Conservation (phyloP, 2,888 invertebrate genomes). For the Plagiodera versicolora region DNA sequence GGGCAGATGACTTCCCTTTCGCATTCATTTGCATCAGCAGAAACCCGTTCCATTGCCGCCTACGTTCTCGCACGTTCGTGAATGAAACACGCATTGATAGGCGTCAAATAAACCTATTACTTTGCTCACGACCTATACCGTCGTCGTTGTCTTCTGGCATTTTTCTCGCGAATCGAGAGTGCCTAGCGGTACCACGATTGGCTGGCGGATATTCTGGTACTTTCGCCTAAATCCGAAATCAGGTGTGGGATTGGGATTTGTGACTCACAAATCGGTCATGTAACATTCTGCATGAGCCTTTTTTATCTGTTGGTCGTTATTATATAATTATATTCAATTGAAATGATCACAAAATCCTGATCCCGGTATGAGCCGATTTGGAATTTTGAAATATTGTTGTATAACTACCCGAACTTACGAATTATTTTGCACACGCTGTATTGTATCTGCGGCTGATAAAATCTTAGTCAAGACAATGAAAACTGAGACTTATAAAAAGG, state of each 20-base stretch:
- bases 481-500: too few species aligned
- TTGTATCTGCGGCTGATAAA: too few species aligned
- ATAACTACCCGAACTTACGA: too few species aligned
- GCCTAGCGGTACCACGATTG: constrained; percentile 12
- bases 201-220: constrained; percentile 6
- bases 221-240: constrained; percentile 2
- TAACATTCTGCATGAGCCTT: neutral
- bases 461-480: too few species aligned
- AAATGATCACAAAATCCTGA: too few species aligned
- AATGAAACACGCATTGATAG: constrained; percentile 43
- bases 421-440: too few species aligned
- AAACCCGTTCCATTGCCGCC: constrained; percentile 38
- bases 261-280: neutral
- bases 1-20: constrained; percentile 48
- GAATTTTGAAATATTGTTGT: too few species aligned
- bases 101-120: constrained; percentile 41
- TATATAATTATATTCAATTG: too few species aligned
- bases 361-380: too few species aligned
- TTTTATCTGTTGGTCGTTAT: neutral
- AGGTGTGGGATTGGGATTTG: neutral
- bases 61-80: constrained; percentile 40
- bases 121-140: constrained; percentile 13
- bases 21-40: constrained; percentile 46
- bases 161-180: constrained; percentile 13
- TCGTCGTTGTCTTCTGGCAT: constrained; percentile 2